Evolutionary conservation across 2,888 invertebrate species (phyloP), one percentile per base, ranked within the genome.

Genomic region (Cecidostiba fungosa): DNA sequence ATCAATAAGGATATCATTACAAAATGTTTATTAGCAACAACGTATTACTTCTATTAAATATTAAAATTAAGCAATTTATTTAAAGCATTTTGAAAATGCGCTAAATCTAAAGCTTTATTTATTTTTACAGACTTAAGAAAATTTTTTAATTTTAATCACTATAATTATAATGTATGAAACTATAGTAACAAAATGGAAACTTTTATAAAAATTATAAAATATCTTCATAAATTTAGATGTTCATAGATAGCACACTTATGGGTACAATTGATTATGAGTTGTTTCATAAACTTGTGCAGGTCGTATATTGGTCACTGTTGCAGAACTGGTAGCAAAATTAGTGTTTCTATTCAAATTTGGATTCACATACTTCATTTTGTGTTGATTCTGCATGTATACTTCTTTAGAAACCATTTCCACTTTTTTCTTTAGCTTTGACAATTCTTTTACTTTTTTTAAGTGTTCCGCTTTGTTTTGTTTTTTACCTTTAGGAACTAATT

Each of bases 241-340:
- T 62, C 29, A 19, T 62, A 3, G 2, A 12, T 23, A 23, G 29
- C 23, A 14, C 14, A 66, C 26, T 80, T 80, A 80, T 69, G 80
- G 80, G 66, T 84, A 76, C 23, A 80, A 76, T 76, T 84, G 76
- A 59, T 12, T 59, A n/a, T 76, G 29, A 32, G 70, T 80, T 23
- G 70, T 76, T 50, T 80, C 70, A 39, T n/a, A 80, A 1, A 74
- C 54, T 66, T 62, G 2, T 62, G 59, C 36, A 4, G 32, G 3
- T 62, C 19, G 8, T n/a, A 2, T 72, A 62, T 43, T 62, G 12
- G 3, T 36, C 47, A n/a, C 12, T 74, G 73, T 32, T 47, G 26
- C 23, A 54, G n/a, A 77, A 73, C 59, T 23, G 39, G 72, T 19
- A 23, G 36, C 26, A 50, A 29, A 32, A 36, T 43, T 54, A 36